Conservation (phyloP, 2,888 invertebrate species). For the Eilema depressum region DNA sequence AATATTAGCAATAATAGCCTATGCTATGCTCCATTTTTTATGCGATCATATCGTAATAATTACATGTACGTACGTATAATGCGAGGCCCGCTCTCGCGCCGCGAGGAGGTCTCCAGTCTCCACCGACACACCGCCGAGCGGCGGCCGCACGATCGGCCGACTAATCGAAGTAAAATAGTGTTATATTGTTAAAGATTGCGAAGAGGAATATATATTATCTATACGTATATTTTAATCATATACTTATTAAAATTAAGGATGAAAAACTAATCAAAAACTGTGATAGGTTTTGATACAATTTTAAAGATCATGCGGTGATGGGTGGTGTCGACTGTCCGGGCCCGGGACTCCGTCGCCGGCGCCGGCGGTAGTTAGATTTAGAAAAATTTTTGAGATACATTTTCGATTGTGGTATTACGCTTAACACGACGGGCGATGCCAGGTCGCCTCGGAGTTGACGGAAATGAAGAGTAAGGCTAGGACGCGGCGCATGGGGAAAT, state of each 20-base stretch:
- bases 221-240: constrained; percentile 86
- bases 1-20: constrained; percentile 86
- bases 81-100: constrained; percentile 51
- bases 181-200: constrained; percentile 85
- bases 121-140: constrained; percentile 40
- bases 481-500: constrained; percentile 44
- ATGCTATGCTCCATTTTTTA: constrained; percentile 81
- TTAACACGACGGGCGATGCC: constrained; percentile 47
- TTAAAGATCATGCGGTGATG: constrained; percentile 72
- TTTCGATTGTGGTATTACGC: constrained; percentile 61
- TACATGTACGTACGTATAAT: constrained; percentile 58
- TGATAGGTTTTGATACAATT: constrained; percentile 87
- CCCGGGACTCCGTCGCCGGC: constrained; percentile 43
- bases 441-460: constrained; percentile 44
- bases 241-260: constrained; percentile 84
- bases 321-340: constrained; percentile 53
- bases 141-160: constrained; percentile 57
- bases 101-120: constrained; percentile 38
- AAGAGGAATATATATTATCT: constrained; percentile 82
- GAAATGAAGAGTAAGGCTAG: constrained; percentile 36
- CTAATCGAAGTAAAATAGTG: constrained; percentile 83
- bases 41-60: constrained; percentile 81
- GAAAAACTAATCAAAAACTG: constrained; percentile 87
- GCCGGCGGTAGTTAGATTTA: constrained; percentile 70
- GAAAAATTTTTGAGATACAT: constrained; percentile 72